A percentile compares a stretch with the other conserved stretches of the same genome.
phyloP scores from a whole-genome alignment of 2,888 invertebrate species.

The Rhagonycha lutea region DNA sequence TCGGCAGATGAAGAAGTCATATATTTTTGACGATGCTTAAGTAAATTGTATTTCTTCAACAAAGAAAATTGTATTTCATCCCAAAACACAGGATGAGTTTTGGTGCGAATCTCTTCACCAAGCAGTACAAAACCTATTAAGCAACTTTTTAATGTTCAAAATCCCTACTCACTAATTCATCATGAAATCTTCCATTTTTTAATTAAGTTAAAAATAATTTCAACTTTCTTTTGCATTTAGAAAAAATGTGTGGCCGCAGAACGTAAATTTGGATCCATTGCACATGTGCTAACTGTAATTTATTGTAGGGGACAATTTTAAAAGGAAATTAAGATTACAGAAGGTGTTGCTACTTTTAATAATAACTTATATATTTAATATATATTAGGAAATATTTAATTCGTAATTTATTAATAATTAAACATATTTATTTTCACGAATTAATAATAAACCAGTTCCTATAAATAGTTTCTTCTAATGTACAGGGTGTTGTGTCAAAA shows the following conservation, averaged over 20 bases:
- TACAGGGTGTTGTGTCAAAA: conserved; percentile 9
- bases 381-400: too few species aligned
- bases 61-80: conserved; percentile 23
- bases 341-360: too few species aligned
- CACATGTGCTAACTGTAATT: not conserved
- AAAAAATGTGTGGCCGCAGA: too few species aligned
- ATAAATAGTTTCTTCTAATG: conserved; percentile 16
- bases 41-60: conserved; percentile 48
- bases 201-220: too few species aligned
- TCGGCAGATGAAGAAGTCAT: conserved; percentile 67
- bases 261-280: not conserved
- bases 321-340: too few species aligned
- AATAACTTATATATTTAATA: too few species aligned
- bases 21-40: conserved; percentile 67
- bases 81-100: not conserved
- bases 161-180: not conserved
- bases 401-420: too few species aligned
- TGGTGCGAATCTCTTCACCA: not conserved
- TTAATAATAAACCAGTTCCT: too few species aligned
- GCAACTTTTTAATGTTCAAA: not conserved
- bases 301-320: too few species aligned
- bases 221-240: too few species aligned
- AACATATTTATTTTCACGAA: too few species aligned
- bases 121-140: not conserved
- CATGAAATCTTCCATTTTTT: not conserved